Evolutionary conservation across 2,113 vertebrate species (phyloP).

Genomic region (Salminus brasiliensis): DNA sequence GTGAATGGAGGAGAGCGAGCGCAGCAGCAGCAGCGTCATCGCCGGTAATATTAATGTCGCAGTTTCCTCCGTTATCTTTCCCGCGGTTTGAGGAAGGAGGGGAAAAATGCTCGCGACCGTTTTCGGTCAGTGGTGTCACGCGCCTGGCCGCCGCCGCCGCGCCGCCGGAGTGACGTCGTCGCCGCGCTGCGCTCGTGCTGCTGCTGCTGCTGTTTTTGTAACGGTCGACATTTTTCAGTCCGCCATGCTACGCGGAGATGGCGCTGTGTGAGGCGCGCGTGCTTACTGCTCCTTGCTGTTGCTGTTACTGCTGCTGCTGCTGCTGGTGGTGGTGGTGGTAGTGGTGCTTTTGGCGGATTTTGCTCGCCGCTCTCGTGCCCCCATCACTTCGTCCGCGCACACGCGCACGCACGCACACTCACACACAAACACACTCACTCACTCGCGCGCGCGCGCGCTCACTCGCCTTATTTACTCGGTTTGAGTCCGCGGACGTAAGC

Average conservation of each 20-base stretch:
- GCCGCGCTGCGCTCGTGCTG: background rate
- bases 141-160: background rate
- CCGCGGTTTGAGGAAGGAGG: background rate
- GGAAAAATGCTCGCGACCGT: background rate
- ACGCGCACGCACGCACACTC: no score
- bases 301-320: no score
- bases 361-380: no score
- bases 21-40: background rate
- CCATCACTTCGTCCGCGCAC: no score
- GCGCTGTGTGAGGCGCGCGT: background rate
- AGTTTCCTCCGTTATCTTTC: background rate
- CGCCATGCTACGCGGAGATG: background rate
- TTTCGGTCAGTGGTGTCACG: background rate
- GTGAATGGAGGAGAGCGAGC: background rate
- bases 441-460: no score
- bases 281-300: no score
- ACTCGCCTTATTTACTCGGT: background rate
- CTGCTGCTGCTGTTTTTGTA: background rate
- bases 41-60: background rate
- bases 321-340: no score
- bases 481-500: background rate
- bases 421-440: no score
- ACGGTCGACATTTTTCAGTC: background rate
- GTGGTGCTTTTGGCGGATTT: no score
- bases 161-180: background rate